These are phyloP conservation scores for Smutsia gigantea DNA, from an alignment of 2,797 vertebrate genomes.

Conservation along the genomic window DNA sequence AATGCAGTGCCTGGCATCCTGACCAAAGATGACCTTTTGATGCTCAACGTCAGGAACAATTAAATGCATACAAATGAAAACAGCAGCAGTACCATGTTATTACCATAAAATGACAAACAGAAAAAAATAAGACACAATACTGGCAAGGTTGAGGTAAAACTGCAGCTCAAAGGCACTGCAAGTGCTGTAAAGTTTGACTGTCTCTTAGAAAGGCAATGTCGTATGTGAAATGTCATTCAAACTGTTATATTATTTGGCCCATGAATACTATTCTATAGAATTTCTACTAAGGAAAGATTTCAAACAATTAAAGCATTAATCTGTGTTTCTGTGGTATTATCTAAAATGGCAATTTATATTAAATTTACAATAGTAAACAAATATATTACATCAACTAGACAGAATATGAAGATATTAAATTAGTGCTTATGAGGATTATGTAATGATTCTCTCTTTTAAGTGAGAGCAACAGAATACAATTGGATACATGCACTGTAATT, in stretches of 20 bases:
- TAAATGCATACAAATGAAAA: not conserved
- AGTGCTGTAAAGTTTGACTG: not conserved
- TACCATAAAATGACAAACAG: not conserved
- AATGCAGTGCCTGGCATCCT: too few species aligned
- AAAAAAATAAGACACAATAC: not conserved
- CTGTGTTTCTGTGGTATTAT: not conserved
- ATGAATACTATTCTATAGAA: not conserved
- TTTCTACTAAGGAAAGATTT: not conserved
- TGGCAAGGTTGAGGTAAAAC: not conserved
- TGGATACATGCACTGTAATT: not conserved
- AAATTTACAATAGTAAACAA: not conserved
- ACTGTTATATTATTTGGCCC: not conserved
- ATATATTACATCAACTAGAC: not conserved
- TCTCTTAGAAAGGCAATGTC: not conserved
- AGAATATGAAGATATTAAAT: not conserved
- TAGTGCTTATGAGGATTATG: not conserved
- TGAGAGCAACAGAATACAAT: not conserved
- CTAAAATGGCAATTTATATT: not conserved
- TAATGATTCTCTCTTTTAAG: not conserved
- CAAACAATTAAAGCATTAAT: not conserved
- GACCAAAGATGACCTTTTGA: not conserved
- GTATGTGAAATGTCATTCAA: not conserved
- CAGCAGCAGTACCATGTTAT: too few species aligned
- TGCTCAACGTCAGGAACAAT: not conserved
- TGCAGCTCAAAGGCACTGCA: not conserved